Conservation (phyloP, 1,140 invertebrate species). For the Lamellibrachia luymesi region DNA sequence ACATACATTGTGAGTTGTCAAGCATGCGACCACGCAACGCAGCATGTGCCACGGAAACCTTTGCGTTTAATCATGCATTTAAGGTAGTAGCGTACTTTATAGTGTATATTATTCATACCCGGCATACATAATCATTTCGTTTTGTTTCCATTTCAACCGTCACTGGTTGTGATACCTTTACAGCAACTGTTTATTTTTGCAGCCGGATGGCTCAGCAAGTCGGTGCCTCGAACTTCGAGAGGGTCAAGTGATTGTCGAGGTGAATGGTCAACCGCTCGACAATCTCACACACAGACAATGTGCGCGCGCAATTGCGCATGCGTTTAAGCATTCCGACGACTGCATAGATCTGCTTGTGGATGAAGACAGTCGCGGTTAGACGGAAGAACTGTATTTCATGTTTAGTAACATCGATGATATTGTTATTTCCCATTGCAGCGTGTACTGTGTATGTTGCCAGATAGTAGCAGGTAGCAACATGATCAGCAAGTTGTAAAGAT, state of each 20-base stretch:
- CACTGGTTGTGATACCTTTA: constrained; percentile 11
- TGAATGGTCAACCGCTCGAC: constrained; percentile 84
- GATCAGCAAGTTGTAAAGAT: neutral
- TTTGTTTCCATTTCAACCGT: neutral
- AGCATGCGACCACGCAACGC: neutral
- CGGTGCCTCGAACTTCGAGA: constrained; percentile 87
- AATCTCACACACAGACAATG: constrained; percentile 45
- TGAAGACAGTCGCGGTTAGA: neutral
- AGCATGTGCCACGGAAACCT: neutral
- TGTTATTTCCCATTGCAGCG: neutral
- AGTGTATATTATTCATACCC: neutral
- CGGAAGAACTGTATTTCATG: neutral
- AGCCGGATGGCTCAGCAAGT: constrained; percentile 87
- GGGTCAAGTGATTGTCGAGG: constrained; percentile 89
- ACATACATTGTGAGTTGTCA: too few species aligned
- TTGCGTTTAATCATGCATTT: neutral
- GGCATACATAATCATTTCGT: neutral
- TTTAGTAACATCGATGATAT: neutral
- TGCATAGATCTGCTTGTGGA: neutral
- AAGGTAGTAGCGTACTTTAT: neutral
- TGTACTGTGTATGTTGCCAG: neutral
- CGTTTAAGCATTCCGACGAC: constrained; percentile 34
- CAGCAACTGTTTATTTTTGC: constrained; percentile 44
- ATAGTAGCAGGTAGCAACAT: neutral
- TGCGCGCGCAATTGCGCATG: constrained; percentile 45